These are phyloP conservation scores for Galerucella pusilla DNA, from an alignment of 2,888 invertebrate genomes.

Conservation along the genomic window DNA sequence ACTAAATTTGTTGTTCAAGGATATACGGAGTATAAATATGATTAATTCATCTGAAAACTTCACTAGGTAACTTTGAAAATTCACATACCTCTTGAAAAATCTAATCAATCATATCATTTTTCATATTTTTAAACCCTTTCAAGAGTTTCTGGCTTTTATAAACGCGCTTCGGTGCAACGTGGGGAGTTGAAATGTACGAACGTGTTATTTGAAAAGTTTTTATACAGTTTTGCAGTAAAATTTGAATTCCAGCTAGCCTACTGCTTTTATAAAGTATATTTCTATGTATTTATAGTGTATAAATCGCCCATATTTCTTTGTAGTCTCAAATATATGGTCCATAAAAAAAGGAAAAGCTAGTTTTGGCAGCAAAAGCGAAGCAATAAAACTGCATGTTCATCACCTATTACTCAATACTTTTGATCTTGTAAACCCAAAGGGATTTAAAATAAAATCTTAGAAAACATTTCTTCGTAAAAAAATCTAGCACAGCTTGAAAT, in stretches of 20 bases:
- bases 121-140: neutral
- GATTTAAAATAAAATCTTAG: too few relatives aligned
- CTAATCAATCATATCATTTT: conserved; percentile 4
- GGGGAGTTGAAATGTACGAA: conserved; percentile 6
- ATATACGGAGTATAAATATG: neutral
- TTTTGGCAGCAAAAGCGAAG: neutral
- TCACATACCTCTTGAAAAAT: neutral
- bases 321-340: neutral
- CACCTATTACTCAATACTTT: too few relatives aligned
- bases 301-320: neutral
- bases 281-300: neutral
- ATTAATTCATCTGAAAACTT: neutral
- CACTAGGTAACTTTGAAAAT: neutral
- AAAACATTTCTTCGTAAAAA: too few relatives aligned
- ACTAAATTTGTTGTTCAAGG: neutral
- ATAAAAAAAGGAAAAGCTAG: neutral
- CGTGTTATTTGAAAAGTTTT: conserved; percentile 6
- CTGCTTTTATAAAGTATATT: neutral
- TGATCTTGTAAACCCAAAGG: too few relatives aligned
- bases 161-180: neutral
- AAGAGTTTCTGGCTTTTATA: neutral
- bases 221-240: neutral
- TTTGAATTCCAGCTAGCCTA: conserved; percentile 1
- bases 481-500: too few relatives aligned
- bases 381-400: too few relatives aligned